Base-by-base conservation (phyloP, 2,888 invertebrate genomes). In the Neria commutata region DNA sequence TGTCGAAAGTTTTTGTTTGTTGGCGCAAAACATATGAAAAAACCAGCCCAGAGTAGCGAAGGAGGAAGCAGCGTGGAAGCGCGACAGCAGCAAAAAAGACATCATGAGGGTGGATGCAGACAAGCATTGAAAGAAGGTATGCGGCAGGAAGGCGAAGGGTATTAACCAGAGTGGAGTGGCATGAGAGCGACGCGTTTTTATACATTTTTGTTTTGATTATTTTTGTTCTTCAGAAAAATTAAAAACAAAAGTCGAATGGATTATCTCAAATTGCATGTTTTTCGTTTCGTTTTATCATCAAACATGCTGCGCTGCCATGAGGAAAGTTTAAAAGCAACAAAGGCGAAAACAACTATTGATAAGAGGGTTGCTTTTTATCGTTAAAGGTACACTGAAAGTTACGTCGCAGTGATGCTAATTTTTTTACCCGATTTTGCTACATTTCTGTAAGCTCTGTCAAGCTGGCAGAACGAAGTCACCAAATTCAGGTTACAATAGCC, bases 171-270 rank as follows among this genome's bases (percentile, higher is more conserved):
- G 70, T 70, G 68, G 74, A 56, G 42, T 34, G 19, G 21, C 11
- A 46, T 23, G 48, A 34, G 46, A 23, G 47, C 45, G 24, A n/a
- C 29, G 48, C 29, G 54, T 57, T 74, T 72, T 75, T 74, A 70
- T 75, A 72, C 72, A 75, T 72, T 73, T 73, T 73, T 73, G 72
- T 73, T 73, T 73, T 73, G 72, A 73, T 73, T 73, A 73, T 72
- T 73, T 75, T 75, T 73, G 71, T 73, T 73, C 75, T 52, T 56
- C 23, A 25, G 23, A 26, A 17, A 54, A 50, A n/a, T 49, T 17
- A 42, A 48, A 37, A 17, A 40, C 11, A 11, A 29, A 29, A 29
- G 29, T 6, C 29, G 11, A 29, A 29, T 29, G 29, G 29, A 11
- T 8, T 6, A 29, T 29, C 11, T 29, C 29, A 11, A 29, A n/a